Evolutionary conservation across 2,888 invertebrate genomes (phyloP).

Genomic region (Diloba caeruleocephala): DNA sequence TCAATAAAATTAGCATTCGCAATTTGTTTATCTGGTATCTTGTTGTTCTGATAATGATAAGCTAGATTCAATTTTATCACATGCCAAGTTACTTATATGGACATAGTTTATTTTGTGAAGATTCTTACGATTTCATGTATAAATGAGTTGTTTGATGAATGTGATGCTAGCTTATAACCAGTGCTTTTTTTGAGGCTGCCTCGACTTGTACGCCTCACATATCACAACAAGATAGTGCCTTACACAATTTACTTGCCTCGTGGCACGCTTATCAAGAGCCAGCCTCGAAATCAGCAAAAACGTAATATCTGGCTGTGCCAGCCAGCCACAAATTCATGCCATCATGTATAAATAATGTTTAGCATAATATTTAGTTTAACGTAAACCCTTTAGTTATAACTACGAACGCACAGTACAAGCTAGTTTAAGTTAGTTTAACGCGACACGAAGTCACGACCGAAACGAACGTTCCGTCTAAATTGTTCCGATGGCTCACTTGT

Average conservation of each 20-base stretch:
- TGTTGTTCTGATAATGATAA: slow-evolving; percentile 15
- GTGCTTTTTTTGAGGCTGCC: slow-evolving; percentile 23
- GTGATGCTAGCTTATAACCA: slow-evolving; percentile 33
- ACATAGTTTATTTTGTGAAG: neutral
- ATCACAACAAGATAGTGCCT: slow-evolving; percentile 26
- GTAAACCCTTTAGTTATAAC: slow-evolving; percentile 53
- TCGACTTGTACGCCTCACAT: slow-evolving; percentile 11
- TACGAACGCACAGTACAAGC: slow-evolving; percentile 81
- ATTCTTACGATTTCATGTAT: slow-evolving; percentile 18
- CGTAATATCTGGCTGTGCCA: slow-evolving; percentile 36
- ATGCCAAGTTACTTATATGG: slow-evolving; percentile 37
- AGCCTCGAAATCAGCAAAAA: slow-evolving; percentile 24
- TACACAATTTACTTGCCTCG: slow-evolving; percentile 6
- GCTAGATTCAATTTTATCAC: slow-evolving; percentile 26
- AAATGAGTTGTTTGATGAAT: slow-evolving; percentile 44
- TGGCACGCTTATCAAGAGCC: slow-evolving; percentile 15
- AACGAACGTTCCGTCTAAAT: slow-evolving; percentile 67
- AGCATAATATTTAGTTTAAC: slow-evolving; percentile 60
- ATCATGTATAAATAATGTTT: slow-evolving; percentile 54
- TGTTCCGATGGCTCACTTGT: slow-evolving; percentile 34
- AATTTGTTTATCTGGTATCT: too few species aligned
- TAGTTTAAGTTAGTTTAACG: slow-evolving; percentile 73
- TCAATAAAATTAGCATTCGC: too few species aligned
- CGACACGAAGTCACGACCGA: slow-evolving; percentile 74
- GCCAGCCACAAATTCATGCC: slow-evolving; percentile 67